phyloP scores from a whole-genome alignment of 2,888 invertebrate species.

The Sesia apiformis region DNA sequence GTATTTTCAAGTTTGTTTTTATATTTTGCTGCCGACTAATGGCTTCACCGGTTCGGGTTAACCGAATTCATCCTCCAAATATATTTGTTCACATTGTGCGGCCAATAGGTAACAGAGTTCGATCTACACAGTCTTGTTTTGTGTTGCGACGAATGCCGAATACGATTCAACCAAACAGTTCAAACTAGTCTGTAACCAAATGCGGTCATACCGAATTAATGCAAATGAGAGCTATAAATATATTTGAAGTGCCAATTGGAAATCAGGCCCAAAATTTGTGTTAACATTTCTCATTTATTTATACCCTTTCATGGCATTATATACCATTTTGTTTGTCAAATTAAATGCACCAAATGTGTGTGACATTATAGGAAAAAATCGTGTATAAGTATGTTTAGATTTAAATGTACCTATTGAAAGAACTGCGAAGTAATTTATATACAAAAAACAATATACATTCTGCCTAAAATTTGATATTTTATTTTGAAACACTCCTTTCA shows the following conservation, averaged over 20 bases:
- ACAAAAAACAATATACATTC: conserved; percentile 65
- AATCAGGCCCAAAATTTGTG: conserved; percentile 5
- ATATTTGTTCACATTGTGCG: too few species aligned
- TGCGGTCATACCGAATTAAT: too few species aligned
- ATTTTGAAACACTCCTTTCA: neutral
- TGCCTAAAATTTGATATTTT: conserved; percentile 30
- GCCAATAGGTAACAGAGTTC: too few species aligned
- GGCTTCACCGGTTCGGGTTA: too few species aligned
- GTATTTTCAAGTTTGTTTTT: too few species aligned
- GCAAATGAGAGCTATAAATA: too few species aligned
- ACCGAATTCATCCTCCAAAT: too few species aligned
- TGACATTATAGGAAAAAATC: conserved; percentile 58
- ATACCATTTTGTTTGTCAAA: conserved; percentile 25
- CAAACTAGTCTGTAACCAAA: too few species aligned
- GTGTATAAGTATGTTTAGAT: conserved; percentile 40
- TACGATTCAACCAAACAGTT: too few species aligned
- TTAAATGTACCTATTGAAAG: conserved; percentile 48
- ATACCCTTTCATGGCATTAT: conserved; percentile 5
- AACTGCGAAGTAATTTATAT: conserved; percentile 69
- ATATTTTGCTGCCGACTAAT: too few species aligned
- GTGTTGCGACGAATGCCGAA: too few species aligned
- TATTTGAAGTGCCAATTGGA: neutral
- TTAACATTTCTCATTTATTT: conserved; percentile 1
- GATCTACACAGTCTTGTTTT: too few species aligned
- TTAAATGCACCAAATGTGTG: conserved; percentile 53